Evolutionary conservation across 2,797 vertebrate species (phyloP), one percentile per base, ranked within the genome.

Genomic region (Cichlasoma orientale): DNA sequence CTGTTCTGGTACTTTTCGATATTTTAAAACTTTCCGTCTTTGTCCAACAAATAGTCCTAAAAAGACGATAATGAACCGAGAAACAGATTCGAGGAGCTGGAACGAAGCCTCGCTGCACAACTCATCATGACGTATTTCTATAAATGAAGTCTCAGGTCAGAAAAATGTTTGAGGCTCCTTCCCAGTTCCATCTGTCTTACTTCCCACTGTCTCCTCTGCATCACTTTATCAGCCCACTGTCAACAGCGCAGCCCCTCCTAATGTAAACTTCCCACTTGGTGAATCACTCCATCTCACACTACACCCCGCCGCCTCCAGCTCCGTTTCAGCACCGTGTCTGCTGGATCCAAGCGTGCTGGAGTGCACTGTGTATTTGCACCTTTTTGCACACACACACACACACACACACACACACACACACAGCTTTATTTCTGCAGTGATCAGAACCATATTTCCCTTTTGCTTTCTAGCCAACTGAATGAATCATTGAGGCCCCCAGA

Each of bases 391-490:
- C 41, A 58, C 71, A 11, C 10, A 58, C 76, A 63, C 54, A 47
- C 66, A 79, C 21, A 55, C 7, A 9, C 54, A 77, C 72, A 56
- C 25, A 83, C 72, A 84, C 66, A 75, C 58, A 74, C 18, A 56
- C 14, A 63, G 72, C 54, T 77, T 41, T 19, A 52, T 72, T 76
- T 55, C 69, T 54, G 27, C 74, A n/a, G 69, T 90, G 92, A 94
- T 94, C 90, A 92, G 88, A 93, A 95, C 92, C 94, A 94, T 87
- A 92, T 93, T 93, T 92, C 80, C 59, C 7, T 25, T 23, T 79
- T 89, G 87, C 90, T 88, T 85, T 84, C 41, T 68, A 85, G 88
- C 92, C 92, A 92, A 80, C 47, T 70, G 76, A 79, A 82, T 87
- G 77, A 88, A 91, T 91, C 90, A 93, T 52, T 10, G 31, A 82